A percentile compares a stretch with the other conserved stretches of the same genome.
Evolutionary conservation across 2,888 invertebrate genomes (phyloP).

Genomic region (Glaucopsyche alexis): DNA sequence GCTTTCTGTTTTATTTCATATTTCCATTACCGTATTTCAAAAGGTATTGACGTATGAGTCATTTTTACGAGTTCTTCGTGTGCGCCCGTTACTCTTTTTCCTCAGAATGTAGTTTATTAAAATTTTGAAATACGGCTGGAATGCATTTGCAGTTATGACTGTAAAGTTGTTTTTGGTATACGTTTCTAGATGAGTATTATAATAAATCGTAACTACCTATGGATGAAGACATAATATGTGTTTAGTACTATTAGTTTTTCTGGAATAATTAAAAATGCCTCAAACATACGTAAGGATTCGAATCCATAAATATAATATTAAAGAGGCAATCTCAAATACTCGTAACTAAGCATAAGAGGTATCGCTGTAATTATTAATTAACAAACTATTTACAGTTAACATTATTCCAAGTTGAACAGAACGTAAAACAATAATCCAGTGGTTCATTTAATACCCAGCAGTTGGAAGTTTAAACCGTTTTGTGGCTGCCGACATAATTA

Average conservation of each 20-base stretch:
- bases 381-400: conserved; percentile 10
- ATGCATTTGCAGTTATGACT: background rate
- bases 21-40: conserved; percentile 80
- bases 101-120: conserved; percentile 21
- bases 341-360: background rate
- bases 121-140: background rate
- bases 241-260: no score
- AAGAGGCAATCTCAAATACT: no score
- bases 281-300: no score
- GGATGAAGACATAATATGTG: no score
- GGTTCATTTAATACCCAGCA: conserved; percentile 27
- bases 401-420: background rate
- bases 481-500: conserved; percentile 62
- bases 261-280: no score
- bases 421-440: conserved; percentile 23
- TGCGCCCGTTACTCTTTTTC: conserved; percentile 55
- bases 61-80: conserved; percentile 75
- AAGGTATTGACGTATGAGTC: conserved; percentile 79
- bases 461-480: conserved; percentile 37
- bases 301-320: no score
- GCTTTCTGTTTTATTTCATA: conserved; percentile 79
- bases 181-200: no score
- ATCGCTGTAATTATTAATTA: background rate
- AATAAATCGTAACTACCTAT: no score
- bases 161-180: background rate